A percentile compares a stretch with the other conserved stretches of the same genome.
Conservation (phyloP, 2,797 vertebrate species). For the Acanthurus lineatus region DNA sequence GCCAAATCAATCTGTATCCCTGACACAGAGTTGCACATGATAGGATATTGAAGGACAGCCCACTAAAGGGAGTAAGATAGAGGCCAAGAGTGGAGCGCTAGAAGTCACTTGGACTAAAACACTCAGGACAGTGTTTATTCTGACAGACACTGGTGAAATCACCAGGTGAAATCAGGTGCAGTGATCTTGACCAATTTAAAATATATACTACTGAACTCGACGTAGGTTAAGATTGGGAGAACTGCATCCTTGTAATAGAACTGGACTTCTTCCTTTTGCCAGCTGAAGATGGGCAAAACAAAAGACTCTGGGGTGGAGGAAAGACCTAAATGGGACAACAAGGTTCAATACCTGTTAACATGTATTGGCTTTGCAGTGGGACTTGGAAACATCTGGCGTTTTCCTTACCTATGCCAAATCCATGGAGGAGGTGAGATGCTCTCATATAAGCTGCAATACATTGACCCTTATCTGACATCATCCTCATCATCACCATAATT, state of each 20-base stretch:
- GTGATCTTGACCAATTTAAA: neutral
- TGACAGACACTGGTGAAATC: neutral
- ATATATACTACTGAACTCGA: neutral
- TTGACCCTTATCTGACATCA: neutral
- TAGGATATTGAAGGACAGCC: slow-evolving; percentile 48
- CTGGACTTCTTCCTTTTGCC: neutral
- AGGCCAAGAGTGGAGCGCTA: slow-evolving; percentile 20
- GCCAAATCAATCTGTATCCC: slow-evolving; percentile 32
- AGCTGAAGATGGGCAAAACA: slow-evolving; percentile 58
- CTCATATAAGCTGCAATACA: neutral
- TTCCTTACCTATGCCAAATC: slow-evolving; percentile 94
- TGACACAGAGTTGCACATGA: slow-evolving; percentile 34
- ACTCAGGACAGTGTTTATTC: neutral
- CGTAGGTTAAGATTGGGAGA: neutral
- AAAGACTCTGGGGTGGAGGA: slow-evolving; percentile 47
- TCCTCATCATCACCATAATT: neutral
- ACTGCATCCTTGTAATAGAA: neutral
- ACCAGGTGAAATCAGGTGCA: neutral
- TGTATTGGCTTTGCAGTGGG: slow-evolving; percentile 93
- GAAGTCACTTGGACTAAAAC: slow-evolving; percentile 26
- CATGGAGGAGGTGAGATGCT: slow-evolving; percentile 91
- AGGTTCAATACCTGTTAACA: slow-evolving; percentile 91
- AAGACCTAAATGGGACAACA: slow-evolving; percentile 87
- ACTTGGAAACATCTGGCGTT: slow-evolving; percentile 94
- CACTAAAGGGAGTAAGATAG: slow-evolving; percentile 11